phyloP scores from a whole-genome alignment of 1,140 invertebrate species.

The Drosophila sturtevanti region DNA sequence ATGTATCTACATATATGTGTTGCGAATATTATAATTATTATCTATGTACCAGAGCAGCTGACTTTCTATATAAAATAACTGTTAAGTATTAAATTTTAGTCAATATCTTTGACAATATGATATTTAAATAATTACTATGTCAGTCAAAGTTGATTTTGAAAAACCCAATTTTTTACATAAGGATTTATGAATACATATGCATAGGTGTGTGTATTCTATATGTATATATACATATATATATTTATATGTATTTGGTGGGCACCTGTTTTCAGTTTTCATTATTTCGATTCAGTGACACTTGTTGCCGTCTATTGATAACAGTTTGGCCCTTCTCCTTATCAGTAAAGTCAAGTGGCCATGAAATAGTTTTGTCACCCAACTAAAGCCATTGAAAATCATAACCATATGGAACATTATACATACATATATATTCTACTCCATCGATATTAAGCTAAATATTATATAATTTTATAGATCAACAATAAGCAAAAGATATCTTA shows the following conservation, averaged over 20 bases:
- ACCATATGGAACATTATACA: not conserved
- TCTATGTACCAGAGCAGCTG: no score
- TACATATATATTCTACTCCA: not conserved
- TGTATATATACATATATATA: not conserved
- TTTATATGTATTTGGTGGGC: not conserved
- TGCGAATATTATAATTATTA: no score
- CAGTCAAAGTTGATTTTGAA: no score
- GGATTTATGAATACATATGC: no score
- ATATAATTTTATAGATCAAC: conserved; percentile 33
- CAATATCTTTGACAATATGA: not conserved
- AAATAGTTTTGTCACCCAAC: conserved; percentile 15
- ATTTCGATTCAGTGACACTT: not conserved
- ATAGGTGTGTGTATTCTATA: no score
- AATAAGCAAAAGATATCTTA: conserved; percentile 21
- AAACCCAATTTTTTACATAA: no score
- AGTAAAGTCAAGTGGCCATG: conserved; percentile 26
- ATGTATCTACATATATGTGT: no score
- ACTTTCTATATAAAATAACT: not conserved
- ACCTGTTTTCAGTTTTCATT: not conserved
- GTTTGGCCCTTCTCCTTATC: conserved; percentile 19
- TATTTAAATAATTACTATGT: no score
- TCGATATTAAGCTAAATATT: conserved; percentile 46
- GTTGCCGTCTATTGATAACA: conserved; percentile 9
- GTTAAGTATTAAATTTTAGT: not conserved
- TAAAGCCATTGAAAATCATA: not conserved